These are phyloP conservation scores for Lysiphlebus fabarum DNA, from an alignment of 1,140 invertebrate species.

Conservation along the genomic window DNA sequence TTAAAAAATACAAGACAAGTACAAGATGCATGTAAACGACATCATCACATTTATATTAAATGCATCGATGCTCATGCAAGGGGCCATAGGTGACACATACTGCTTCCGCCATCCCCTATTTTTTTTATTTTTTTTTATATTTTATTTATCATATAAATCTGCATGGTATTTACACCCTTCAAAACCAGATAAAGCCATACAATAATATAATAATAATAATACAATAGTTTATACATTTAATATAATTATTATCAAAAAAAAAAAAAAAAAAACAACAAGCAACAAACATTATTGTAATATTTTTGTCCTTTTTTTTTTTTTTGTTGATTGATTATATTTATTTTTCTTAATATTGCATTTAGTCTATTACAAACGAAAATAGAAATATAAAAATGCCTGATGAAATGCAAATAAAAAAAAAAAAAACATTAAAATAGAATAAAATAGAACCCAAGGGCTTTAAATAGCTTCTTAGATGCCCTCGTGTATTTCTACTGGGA, in stretches of 20 bases:
- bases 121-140: background rate
- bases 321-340: background rate
- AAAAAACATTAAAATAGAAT: too few relatives aligned
- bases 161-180: slow-evolving; percentile 11
- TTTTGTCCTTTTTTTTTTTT: slow-evolving; percentile 8
- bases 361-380: background rate
- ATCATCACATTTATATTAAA: slow-evolving; percentile 15
- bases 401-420: too few relatives aligned
- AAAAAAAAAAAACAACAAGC: background rate
- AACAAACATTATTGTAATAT: background rate
- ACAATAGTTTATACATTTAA: too few relatives aligned
- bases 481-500: slow-evolving; percentile 3
- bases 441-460: slow-evolving; percentile 4
- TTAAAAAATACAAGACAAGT: too few relatives aligned
- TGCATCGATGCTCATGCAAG: slow-evolving; percentile 6
- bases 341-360: background rate
- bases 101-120: too few relatives aligned
- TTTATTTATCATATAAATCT: background rate
- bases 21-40: background rate
- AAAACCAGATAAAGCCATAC: background rate
- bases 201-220: background rate
- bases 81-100: too few relatives aligned
- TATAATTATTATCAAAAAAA: background rate
- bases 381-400: too few relatives aligned
- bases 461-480: slow-evolving; percentile 13